Base-by-base conservation (phyloP, 2,888 invertebrate species). In the Polylopha cassiicola region DNA sequence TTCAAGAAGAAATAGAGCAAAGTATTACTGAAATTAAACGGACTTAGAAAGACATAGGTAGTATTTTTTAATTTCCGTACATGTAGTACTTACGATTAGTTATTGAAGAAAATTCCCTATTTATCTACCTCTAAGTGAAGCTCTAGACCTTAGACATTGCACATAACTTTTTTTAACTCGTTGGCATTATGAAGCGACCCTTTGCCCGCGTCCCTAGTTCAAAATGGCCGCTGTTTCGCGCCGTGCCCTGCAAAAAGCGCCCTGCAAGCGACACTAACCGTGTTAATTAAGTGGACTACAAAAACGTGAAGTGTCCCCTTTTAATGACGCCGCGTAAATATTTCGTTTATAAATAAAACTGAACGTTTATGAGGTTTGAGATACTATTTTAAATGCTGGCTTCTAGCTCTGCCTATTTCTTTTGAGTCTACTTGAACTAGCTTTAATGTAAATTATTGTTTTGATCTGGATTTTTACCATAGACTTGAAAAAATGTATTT, bases 201-300 rank as follows among this genome's bases (percentile, higher is more conserved):
- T 13, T 30, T 14, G 20, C 30, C 30, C 27, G n/a, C 27, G 14
- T 11, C 22, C 14, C 21, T 13, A 14, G 8, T 23, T 33, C 15
- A 38, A 33, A 29, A 44, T 39, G 39, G 33, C 39, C 18, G 21
- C 27, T 26, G 21, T 36, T 41, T 41, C 41, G 41, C 41, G 41
- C 34, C 16, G 23, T 14, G 34, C 34, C 36, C 30, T 26, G 7
- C 6, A 7, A 4, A 7, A 9, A 11, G 3, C 7, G 20, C n/a
- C 10, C 27, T 8, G 11, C 11, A 9, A 9, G 11, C 30, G 34
- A n/a, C n/a, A n/a, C n/a, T n/a, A n/a, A n/a, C n/a, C n/a, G 44
- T 39, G 36, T 39, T 39, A 39, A 44, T 44, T 44, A 44, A 32
- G 31, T 20, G 28, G 8, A 15, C 36, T 16, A 36, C 39, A 44